Conservation (phyloP, 2,113 vertebrate species). For the Leptocoma aspasia region DNA sequence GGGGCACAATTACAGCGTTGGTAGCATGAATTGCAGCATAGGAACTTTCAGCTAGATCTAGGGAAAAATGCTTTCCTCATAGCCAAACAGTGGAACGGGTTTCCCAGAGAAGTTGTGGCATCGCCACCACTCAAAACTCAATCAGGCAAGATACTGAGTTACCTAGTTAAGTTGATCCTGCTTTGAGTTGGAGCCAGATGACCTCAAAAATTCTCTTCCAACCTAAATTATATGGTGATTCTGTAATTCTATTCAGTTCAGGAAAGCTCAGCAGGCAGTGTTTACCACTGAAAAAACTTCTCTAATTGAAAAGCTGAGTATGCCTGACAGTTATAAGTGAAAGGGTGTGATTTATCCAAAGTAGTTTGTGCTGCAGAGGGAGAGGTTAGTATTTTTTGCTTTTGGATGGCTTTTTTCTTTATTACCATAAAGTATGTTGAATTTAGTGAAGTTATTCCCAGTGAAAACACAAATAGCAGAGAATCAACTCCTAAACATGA, state of each 20-base stretch:
- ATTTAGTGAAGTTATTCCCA: not conserved
- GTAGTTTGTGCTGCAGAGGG: not conserved
- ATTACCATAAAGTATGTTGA: not conserved
- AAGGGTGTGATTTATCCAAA: not conserved
- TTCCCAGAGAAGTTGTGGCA: not conserved
- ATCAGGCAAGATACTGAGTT: not conserved
- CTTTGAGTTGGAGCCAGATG: not conserved
- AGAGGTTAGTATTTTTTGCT: not conserved
- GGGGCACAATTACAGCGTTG: not conserved
- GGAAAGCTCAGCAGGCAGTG: not conserved
- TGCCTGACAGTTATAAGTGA: not conserved
- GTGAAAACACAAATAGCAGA: not conserved
- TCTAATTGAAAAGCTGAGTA: not conserved
- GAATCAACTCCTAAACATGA: not conserved
- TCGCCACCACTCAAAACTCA: not conserved
- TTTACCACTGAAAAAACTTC: not conserved
- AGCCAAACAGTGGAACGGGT: not conserved
- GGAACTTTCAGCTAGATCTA: not conserved
- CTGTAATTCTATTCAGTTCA: not conserved
- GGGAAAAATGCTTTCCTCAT: not conserved
- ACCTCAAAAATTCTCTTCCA: not conserved
- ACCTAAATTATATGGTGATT: not conserved
- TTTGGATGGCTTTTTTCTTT: not conserved
- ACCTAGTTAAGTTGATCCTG: not conserved
- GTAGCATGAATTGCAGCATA: not conserved